Base-by-base conservation (phyloP, 2,113 vertebrate species). In the Ptyas mucosa region DNA sequence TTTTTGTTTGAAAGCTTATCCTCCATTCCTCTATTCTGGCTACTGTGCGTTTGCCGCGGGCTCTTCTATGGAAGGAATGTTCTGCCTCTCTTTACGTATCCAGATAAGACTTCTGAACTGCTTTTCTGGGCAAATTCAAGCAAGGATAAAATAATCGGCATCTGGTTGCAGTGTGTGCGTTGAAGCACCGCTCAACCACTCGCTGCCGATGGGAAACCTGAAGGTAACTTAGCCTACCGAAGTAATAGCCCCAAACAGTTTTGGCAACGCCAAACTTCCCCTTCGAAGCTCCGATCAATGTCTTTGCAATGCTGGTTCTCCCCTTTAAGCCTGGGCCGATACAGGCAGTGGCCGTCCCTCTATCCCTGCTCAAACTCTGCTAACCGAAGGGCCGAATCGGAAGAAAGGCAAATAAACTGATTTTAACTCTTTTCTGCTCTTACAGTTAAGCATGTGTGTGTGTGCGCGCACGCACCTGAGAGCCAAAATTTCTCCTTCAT, bases 391-490 rank as follows among this genome's bases (percentile, higher is more conserved):
- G 54, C 58, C 11, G 8, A 43, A 12, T 75, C 86, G 46, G 43
- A 92, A 75, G n/a, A 2, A 92, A 52, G 9, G 3, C 20, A 26
- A 29, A 34, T 18, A 46, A 9, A 12, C 3, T 10, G 5, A n/a
- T 12, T n/a, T 29, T 8, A 26, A 52, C 12, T 8, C n/a, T 64
- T 39, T 64, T 51, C 46, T 43, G 86, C 21, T 53, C 12, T n/a
- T 23, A 14, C 46, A 87, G 26, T 49, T n/a, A 75, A 12, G 4
- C 0, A n/a, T n/a, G n/a, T n/a, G 24, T 1, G 58, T 26, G 29
- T 1, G 5, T 69, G n/a, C 2, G 3, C 5, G 15, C 0, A 3
- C 0, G 69, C 6, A 39, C 34, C 34, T 15, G 29, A 69, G 7
- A 34, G 5, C 5, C 3, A 9, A 9, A 46, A 29, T 34, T 12